Conservation (phyloP, 2,113 vertebrate species). For the Rhizomys pruinosus region DNA sequence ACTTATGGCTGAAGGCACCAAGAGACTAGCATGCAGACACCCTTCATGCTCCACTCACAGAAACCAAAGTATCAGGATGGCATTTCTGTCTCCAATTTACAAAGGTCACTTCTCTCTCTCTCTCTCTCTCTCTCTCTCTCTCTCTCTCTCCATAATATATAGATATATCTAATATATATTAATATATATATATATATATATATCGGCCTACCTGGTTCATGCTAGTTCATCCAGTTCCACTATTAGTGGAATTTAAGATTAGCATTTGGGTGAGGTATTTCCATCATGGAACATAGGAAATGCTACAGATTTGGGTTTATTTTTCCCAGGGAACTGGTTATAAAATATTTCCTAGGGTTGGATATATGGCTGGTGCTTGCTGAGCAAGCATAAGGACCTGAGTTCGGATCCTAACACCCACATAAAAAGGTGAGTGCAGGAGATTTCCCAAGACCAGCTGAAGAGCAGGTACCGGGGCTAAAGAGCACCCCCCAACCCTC, state of each 20-base stretch:
- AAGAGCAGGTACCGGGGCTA: no score
- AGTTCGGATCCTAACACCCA: background rate
- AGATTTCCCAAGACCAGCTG: no score
- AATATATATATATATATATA: no score
- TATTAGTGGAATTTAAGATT: background rate
- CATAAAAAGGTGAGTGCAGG: no score
- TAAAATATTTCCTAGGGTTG: conserved; percentile 3
- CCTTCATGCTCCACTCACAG: background rate
- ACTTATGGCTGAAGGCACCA: background rate
- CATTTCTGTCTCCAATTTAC: background rate
- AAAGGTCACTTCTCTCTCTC: background rate
- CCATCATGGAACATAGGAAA: background rate
- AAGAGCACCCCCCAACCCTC: no score
- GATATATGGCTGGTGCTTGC: background rate
- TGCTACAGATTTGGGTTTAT: no score
- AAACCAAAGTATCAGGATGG: background rate
- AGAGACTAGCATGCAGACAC: background rate
- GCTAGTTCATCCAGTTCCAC: no score
- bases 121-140: no score
- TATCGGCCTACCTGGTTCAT: background rate
- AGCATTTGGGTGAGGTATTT: background rate
- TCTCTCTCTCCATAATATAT: no score
- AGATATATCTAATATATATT: no score
- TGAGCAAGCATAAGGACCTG: background rate
- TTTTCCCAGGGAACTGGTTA: background rate